phyloP scores from a whole-genome alignment of 2,113 vertebrate species.

The Symphodus melops region DNA sequence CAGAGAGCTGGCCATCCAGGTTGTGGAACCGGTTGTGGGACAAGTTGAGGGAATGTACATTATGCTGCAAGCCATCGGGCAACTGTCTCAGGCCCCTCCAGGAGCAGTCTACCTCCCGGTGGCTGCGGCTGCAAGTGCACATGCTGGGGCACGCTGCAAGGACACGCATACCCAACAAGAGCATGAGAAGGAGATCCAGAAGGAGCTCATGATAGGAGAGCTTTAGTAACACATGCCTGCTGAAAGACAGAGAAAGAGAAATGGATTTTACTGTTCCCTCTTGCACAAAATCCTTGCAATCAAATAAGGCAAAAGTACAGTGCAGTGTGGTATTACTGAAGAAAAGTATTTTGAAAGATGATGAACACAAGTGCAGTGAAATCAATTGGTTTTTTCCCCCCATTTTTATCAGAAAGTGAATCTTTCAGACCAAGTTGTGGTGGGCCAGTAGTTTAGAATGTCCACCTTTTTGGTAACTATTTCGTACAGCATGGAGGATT shows the following conservation, averaged over 20 bases:
- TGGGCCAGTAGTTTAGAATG: too few relatives aligned
- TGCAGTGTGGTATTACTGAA: too few relatives aligned
- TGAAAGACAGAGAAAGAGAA: slow-evolving; percentile 34
- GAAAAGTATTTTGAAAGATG: too few relatives aligned
- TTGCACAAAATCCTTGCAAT: too few relatives aligned
- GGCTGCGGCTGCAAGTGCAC: slow-evolving; percentile 89
- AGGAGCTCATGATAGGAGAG: slow-evolving; percentile 64
- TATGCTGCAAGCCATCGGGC: slow-evolving; percentile 90
- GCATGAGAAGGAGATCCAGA: slow-evolving; percentile 82
- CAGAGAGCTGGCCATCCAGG: slow-evolving; percentile 87
- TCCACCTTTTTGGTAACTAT: too few relatives aligned
- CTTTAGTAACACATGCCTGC: slow-evolving; percentile 86
- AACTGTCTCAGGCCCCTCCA: slow-evolving; percentile 87
- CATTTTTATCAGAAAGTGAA: too few relatives aligned
- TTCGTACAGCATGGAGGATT: neutral
- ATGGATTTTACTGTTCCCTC: slow-evolving; percentile 13
- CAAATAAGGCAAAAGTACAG: too few relatives aligned
- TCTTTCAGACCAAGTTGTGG: too few relatives aligned
- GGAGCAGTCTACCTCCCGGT: slow-evolving; percentile 94
- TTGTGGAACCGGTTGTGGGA: slow-evolving; percentile 90
- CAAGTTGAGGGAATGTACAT: slow-evolving; percentile 91
- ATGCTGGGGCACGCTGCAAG: slow-evolving; percentile 87
- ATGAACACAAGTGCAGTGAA: too few relatives aligned
- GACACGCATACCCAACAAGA: slow-evolving; percentile 79
- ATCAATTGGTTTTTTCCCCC: neutral